phyloP scores from a whole-genome alignment of 2,888 invertebrate species.

The Laothoe populi region DNA sequence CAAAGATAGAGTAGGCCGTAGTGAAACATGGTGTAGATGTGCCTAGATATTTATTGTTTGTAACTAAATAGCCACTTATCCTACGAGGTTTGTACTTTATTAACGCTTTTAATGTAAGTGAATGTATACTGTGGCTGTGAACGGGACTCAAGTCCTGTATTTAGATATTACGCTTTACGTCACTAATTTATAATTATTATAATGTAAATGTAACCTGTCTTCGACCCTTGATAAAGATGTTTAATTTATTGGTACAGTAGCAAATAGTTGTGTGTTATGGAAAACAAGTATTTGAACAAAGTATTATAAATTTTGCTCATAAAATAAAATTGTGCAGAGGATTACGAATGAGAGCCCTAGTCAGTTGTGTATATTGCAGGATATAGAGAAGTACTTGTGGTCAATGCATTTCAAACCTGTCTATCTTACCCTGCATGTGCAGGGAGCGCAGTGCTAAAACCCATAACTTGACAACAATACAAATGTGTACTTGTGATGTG shows the following conservation, averaged over 20 bases:
- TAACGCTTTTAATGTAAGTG: slow-evolving; percentile 75
- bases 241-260: slow-evolving; percentile 37
- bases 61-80: slow-evolving; percentile 60
- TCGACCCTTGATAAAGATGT: slow-evolving; percentile 43
- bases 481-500: slow-evolving; percentile 34
- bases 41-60: slow-evolving; percentile 61
- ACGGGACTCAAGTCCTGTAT: slow-evolving; percentile 66
- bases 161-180: slow-evolving; percentile 78
- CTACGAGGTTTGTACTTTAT: slow-evolving; percentile 70
- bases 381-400: slow-evolving; percentile 14
- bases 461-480: slow-evolving; percentile 2
- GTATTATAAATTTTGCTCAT: slow-evolving; percentile 27
- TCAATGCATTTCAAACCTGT: neutral
- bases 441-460: slow-evolving; percentile 1
- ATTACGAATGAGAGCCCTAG: slow-evolving; percentile 14
- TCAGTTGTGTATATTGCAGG: slow-evolving; percentile 15
- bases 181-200: slow-evolving; percentile 74
- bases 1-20: slow-evolving; percentile 63
- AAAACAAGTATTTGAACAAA: slow-evolving; percentile 24
- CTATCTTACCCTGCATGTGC: slow-evolving; percentile 11
- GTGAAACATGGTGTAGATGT: slow-evolving; percentile 56
- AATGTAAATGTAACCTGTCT: slow-evolving; percentile 30
- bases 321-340: slow-evolving; percentile 15
- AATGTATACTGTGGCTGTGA: slow-evolving; percentile 82
- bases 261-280: slow-evolving; percentile 11